A percentile compares a stretch with the other conserved stretches of the same genome.
Evolutionary conservation across 2,797 vertebrate species (phyloP).

Genomic region (Amblyraja radiata): DNA sequence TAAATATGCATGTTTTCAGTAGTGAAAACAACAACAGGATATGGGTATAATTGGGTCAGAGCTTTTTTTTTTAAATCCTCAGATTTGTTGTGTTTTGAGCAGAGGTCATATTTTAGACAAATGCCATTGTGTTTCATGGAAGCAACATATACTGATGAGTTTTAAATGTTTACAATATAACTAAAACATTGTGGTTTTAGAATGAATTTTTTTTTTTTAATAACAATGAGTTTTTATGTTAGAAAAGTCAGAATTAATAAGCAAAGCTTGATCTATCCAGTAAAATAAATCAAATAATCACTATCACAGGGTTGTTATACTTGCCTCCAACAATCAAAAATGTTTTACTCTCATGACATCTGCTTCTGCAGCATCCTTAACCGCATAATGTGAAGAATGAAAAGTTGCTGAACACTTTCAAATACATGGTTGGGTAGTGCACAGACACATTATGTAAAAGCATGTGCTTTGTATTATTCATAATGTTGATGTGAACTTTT

Average conservation of each 20-base stretch:
- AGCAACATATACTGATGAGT: not conserved
- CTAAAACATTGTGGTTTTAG: not conserved
- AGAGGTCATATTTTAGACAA: not conserved
- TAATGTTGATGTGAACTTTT: not conserved
- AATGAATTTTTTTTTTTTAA: not conserved
- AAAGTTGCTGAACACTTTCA: not conserved
- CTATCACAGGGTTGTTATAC: not conserved
- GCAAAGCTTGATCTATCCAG: not conserved
- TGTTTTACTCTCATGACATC: not conserved
- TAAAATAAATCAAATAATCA: not conserved
- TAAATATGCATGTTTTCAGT: not conserved
- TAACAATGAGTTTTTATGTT: not conserved
- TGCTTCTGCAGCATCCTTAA: not conserved
- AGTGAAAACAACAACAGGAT: not conserved
- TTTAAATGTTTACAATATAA: conserved; percentile 3
- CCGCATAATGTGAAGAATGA: not conserved
- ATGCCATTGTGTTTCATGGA: not conserved
- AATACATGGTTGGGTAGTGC: not conserved
- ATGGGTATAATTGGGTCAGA: not conserved
- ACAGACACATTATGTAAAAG: not conserved
- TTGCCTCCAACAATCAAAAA: not conserved
- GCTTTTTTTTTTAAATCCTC: not conserved
- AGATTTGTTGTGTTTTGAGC: not conserved
- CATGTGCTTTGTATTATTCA: not conserved
- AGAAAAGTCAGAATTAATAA: not conserved